Evolutionary conservation across 2,888 invertebrate species (phyloP), one percentile per base, ranked within the genome.

Genomic region (Ypsolopha sequella): DNA sequence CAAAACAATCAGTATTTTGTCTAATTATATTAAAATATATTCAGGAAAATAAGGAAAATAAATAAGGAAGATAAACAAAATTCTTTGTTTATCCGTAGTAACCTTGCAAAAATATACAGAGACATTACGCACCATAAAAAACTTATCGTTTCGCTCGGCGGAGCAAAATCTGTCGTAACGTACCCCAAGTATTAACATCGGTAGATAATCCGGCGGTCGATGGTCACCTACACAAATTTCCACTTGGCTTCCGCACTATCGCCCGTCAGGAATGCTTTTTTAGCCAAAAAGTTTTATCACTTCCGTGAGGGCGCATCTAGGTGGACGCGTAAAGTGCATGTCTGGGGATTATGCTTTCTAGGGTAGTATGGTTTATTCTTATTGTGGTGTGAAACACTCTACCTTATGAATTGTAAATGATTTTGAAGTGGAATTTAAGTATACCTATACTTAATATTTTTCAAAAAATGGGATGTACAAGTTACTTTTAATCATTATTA

Each of bases 231-330:
- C 54, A 51, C 70, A 73, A 71, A 77, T 76, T 71, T 67, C 74
- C 72, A 75, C 74, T 76, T 73, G 65, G 73, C 80, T 85, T 84
- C 84, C 84, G 75, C 78, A 59, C 77, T 81, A 80, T 81, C 78
- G 74, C 75, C 24, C 76, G 59, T 65, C 74, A 72, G 65, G 79
- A 50, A 81, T 76, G 77, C 72, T 84, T 85, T 85, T 85, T 85
- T 84, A 77, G 76, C 74, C 82, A 80, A 84, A 82, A 82, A 82
- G 76, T 79, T 85, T 86, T 86, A 85, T 85, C 80, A 82, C 84
- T 85, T 86, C 84, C 85, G 80, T 77, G 74, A 80, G 82, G 78
- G 70, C 67, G 50, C 36, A 38, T 45, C 45, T 45, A 51, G 38
- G 41, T 14, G 38, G 51, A 36, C 13, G 45, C 51, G 51, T 51